Evolutionary conservation across 2,888 invertebrate genomes (phyloP).

Genomic region (Harmothoe impar): DNA sequence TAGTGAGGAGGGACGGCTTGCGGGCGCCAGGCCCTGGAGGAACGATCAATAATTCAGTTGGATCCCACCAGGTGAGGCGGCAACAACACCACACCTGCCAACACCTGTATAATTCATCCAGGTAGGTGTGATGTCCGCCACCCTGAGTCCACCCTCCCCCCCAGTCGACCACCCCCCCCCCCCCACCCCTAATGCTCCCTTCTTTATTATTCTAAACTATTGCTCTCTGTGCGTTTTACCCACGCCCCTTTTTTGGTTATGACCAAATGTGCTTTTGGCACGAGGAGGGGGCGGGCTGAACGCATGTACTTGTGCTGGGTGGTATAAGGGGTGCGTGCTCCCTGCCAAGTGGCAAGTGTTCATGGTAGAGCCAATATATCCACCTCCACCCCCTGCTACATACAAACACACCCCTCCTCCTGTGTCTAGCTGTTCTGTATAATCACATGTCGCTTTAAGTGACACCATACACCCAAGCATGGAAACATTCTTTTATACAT

Average conservation of each 20-base stretch:
- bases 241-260: not conserved
- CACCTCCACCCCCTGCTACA: too few species aligned
- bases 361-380: too few species aligned
- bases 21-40: conserved; percentile 17
- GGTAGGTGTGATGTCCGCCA: conserved; percentile 46
- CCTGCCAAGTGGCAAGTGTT: too few species aligned
- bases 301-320: not conserved
- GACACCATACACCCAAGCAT: too few species aligned
- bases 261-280: conserved; percentile 23
- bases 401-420: too few species aligned
- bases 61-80: conserved; percentile 29
- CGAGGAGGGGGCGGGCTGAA: not conserved
- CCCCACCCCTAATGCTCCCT: not conserved
- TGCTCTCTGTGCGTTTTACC: not conserved
- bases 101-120: conserved; percentile 50
- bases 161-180: not conserved
- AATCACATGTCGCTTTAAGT: too few species aligned
- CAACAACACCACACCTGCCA: conserved; percentile 49
- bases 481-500: too few species aligned
- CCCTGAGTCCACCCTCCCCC: not conserved
- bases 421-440: too few species aligned
- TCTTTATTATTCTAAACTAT: not conserved
- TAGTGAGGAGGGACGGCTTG: not conserved
- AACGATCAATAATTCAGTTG: conserved; percentile 35
- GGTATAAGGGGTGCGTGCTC: too few species aligned